Evolutionary conservation across 2,797 vertebrate genomes (phyloP).

Genomic region (Leptatherina wallacei): DNA sequence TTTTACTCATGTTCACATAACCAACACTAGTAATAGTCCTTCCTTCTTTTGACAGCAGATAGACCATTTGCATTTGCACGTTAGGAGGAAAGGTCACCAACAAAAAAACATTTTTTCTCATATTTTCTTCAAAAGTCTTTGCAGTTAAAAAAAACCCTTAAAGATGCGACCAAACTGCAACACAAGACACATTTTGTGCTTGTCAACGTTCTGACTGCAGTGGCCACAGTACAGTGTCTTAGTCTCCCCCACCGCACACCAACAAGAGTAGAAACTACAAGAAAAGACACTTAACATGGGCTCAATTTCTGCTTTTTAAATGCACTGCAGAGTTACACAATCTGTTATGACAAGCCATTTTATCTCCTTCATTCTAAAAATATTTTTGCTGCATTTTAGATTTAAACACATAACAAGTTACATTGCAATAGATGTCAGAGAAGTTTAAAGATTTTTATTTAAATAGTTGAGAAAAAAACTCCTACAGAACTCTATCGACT

Average conservation of each 20-base stretch:
- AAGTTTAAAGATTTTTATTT: not conserved
- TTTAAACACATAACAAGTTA: not conserved
- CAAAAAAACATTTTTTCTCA: not conserved
- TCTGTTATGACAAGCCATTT: not conserved
- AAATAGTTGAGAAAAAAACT: not conserved
- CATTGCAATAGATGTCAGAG: not conserved
- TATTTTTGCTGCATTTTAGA: not conserved
- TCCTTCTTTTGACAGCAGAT: not conserved
- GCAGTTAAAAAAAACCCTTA: not conserved
- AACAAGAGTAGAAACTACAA: slow-evolving; percentile 20
- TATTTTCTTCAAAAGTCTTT: not conserved
- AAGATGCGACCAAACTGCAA: slow-evolving; percentile 5
- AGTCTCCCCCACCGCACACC: slow-evolving; percentile 15
- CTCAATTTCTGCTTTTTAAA: slow-evolving; percentile 17
- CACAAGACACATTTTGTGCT: not conserved
- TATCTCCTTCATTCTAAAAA: not conserved
- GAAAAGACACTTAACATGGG: slow-evolving; percentile 16
- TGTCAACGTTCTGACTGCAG: slow-evolving; percentile 14
- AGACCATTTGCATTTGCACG: not conserved
- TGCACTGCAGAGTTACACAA: slow-evolving; percentile 1
- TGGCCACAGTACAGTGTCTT: slow-evolving; percentile 16
- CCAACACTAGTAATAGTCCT: not conserved
- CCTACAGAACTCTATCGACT: not conserved
- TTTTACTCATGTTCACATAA: not conserved
- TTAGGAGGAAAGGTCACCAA: not conserved